phyloP scores from a whole-genome alignment of 2,113 vertebrate genomes.

The Microcebus ravelobensis region DNA sequence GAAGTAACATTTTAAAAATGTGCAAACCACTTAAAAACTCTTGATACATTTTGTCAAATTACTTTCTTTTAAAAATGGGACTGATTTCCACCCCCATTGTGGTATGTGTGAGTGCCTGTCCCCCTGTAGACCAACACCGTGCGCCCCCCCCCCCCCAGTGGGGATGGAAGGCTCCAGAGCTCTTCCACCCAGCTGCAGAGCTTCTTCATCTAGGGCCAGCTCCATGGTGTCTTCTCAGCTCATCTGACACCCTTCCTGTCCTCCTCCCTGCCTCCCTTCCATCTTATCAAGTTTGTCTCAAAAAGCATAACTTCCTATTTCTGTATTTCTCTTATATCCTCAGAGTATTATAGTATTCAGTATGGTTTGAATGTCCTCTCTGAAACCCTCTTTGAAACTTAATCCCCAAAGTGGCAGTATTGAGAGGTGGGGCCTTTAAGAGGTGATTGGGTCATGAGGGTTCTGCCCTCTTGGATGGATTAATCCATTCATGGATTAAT shows the following conservation, averaged over 20 bases:
- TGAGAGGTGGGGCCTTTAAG: not conserved
- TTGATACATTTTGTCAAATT: not conserved
- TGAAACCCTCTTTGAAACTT: not conserved
- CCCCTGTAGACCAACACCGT: not conserved
- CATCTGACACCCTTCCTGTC: not conserved
- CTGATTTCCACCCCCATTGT: fast-evolving
- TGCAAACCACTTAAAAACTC: not conserved
- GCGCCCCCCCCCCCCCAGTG: no score
- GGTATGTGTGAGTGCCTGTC: fast-evolving
- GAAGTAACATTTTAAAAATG: slow-evolving; percentile 44
- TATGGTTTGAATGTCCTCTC: not conserved
- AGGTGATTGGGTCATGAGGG: not conserved
- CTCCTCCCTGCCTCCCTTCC: not conserved
- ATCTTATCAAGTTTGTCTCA: not conserved
- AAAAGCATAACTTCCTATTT: not conserved
- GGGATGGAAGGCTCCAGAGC: not conserved
- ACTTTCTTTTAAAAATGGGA: slow-evolving; percentile 4
- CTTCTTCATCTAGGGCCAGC: not conserved
- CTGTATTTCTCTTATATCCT: not conserved
- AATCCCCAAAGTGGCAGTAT: not conserved
- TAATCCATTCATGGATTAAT: not conserved
- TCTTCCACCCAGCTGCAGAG: not conserved
- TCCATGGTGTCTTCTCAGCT: not conserved
- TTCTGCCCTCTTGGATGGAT: not conserved
- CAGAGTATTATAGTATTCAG: not conserved